Evolutionary conservation across 2,888 invertebrate species (phyloP).

Genomic region (Falcaria lacertinaria): DNA sequence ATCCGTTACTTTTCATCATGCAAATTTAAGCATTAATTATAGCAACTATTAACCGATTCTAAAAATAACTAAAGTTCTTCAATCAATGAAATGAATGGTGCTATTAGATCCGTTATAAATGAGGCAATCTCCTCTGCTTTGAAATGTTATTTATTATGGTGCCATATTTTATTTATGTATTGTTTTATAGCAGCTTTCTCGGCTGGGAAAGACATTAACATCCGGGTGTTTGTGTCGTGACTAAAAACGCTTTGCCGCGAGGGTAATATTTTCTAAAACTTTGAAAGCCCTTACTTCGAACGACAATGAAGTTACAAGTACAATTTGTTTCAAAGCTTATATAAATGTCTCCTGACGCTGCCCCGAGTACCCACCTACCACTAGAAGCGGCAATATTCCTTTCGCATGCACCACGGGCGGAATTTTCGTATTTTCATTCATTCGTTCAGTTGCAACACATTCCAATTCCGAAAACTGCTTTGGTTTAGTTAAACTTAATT

Average conservation of each 20-base stretch:
- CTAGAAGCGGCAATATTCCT: constrained; percentile 12
- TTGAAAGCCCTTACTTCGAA: not conserved
- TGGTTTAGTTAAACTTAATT: constrained; percentile 19
- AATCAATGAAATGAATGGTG: too few relatives aligned
- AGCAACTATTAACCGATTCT: too few relatives aligned
- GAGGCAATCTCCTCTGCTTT: not conserved
- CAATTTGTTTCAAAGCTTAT: not conserved
- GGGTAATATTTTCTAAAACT: not conserved
- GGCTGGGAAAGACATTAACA: not conserved
- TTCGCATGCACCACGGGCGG: constrained; percentile 7
- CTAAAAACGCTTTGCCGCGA: not conserved
- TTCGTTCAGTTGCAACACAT: constrained; percentile 5
- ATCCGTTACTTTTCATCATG: not conserved
- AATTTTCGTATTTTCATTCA: constrained; percentile 9
- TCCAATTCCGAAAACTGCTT: constrained; percentile 12
- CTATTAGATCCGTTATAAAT: too few relatives aligned
- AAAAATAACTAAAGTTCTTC: too few relatives aligned
- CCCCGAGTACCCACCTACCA: not conserved
- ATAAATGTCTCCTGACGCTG: not conserved
- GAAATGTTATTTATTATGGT: not conserved
- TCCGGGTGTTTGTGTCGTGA: not conserved
- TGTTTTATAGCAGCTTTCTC: not conserved
- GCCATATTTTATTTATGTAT: not conserved
- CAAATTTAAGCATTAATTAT: too few relatives aligned
- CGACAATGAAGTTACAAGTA: not conserved